Base-by-base conservation (phyloP, 2,888 invertebrate species). In the Leptopterna dolabrata region DNA sequence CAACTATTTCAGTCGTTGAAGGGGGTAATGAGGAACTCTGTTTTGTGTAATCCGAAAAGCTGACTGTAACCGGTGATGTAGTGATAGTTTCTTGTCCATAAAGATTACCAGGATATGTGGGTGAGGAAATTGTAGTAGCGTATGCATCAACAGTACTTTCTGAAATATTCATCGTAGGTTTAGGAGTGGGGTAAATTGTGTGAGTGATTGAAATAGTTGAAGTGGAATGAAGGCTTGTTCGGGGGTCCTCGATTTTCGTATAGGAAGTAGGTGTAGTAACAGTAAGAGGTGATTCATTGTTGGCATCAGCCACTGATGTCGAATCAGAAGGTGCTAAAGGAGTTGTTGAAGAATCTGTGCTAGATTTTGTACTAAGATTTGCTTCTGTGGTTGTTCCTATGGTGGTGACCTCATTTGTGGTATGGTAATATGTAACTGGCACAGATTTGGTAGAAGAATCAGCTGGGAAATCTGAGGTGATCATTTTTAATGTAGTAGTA, bases 21-120 rank as follows among this genome's bases (percentile, higher is more conserved):
- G 51, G n/a, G 51, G 6, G 6, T n/a, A 51, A n/a, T 16, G 63
- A 24, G 63, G 63, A 1, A 63, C 11, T 78, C 11, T 19, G 45
- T 43, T 45, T 45, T 6, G 78, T 43, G 27, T 24, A 43, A 45
- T 78, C 78, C 16, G 78, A 45, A 78, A 78, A 43, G 29, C 24
- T 83, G 19, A 83, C 29, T 27, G 83, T 83, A 41, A 83, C 70
- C 0, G 83, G 83, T 9, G 36, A 63, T 30, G 70, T 83, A 1
- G 83, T 83, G 0, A 70, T 70, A 36, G 83, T 83, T 70, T 83
- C 83, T 83, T 83, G 83, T 14, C 83, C 83, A 70, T 24, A 30
- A 19, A 83, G 83, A 41, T 41, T 70, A 14, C 55, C 63, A n/a
- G 83, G 43, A 24, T 70, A 70, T 6, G 83, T 55, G 9, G 30